Evolutionary conservation across 1,140 invertebrate species (phyloP), one percentile per base, ranked within the genome.

Genomic region (Zaprionus taronus): DNA sequence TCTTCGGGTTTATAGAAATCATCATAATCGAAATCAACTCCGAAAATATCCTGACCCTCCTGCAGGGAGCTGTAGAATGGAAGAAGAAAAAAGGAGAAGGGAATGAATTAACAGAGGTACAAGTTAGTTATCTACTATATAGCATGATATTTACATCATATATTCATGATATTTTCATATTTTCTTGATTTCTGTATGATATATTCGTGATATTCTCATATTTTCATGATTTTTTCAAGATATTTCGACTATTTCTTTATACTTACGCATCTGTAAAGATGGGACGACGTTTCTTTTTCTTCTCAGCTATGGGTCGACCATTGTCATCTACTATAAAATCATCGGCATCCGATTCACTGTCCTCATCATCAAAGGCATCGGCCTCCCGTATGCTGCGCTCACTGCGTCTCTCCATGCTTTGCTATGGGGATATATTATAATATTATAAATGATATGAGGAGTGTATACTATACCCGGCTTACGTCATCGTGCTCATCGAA

Each of bases 41-140:
- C 99, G 93, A 99, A 99, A 79, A 99, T 99, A 91, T 99, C 99
- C 93, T 99, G 98, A 62, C 99, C 99, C 93, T 99, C 98, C 95
- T 99, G 98, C 28, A 99, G 93, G 1, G 97, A 97, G 5, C 97
- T 97, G 22, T 14, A 15, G 57, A 14, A 7, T 34, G 4, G 7
- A 55, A 17, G 2, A 9, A 28, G 3, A 49, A 22, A 36, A 12
- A 41, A 34, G 28, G 24, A 61, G 11, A 14, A 24, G n/a, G 41
- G 0, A 44, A 7, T 9, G 7, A 2, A 17, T 44, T 17, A 17
- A 44, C 4, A 38, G 36, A 38, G 36, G 36, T 38, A 38, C 1
- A 24, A 55, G 9, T 11, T 28, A 5, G 51, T 28, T 5, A 22
- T 12, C 24, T 11, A 15, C 24, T 11, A 20, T 49, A 55, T 28